Base-by-base conservation (phyloP, 2,113 vertebrate species). In the Alligator sinensis region DNA sequence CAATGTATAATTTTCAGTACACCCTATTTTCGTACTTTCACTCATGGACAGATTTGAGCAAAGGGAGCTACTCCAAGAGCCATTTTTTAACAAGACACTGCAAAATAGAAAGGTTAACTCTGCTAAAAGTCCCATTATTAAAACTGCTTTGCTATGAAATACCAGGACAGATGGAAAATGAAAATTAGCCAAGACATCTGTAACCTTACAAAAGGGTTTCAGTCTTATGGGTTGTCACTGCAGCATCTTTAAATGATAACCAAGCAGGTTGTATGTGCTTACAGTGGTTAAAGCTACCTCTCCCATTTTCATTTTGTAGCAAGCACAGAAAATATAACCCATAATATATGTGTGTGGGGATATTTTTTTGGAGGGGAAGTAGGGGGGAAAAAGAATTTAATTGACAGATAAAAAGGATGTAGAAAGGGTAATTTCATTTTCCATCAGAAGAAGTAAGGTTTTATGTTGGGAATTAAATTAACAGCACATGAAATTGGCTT, bases 401-500 rank as follows among this genome's bases (percentile, higher is more conserved):
- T 97, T 97, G 97, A 96, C 95, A 97, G 96, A 98, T 97, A 97
- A 98, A 98, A 98, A 88, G 86, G 94, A 93, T 97, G 95, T 97
- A 96, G 97, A 97, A 97, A 98, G 94, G 93, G 96, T 97, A 96
- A 98, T 98, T 98, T 98, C 96, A 98, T 98, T 98, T 98, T 97
- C 97, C 94, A 97, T 98, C 97, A 98, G 94, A 97, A 97, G 96
- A 97, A 98, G 95, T 97, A 97, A 98, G 96, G 34, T 97, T 98
- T 98, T 98, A 98, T 96, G 78, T 97, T 87, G 96, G 96, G 93
- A 98, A 98, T 98, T 98, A 98, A 98, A 98, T 98, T 98, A 98
- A 98, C 97, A 97, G 94, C 97, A 98, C 97, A 98, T 98, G 98
- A 98, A 98, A 98, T 98, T 98, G 96, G 94, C 97, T 98, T 98